A percentile compares a stretch with the other conserved stretches of the same genome.
Conservation (phyloP, 2,888 invertebrate species). For the Autographa gamma region DNA sequence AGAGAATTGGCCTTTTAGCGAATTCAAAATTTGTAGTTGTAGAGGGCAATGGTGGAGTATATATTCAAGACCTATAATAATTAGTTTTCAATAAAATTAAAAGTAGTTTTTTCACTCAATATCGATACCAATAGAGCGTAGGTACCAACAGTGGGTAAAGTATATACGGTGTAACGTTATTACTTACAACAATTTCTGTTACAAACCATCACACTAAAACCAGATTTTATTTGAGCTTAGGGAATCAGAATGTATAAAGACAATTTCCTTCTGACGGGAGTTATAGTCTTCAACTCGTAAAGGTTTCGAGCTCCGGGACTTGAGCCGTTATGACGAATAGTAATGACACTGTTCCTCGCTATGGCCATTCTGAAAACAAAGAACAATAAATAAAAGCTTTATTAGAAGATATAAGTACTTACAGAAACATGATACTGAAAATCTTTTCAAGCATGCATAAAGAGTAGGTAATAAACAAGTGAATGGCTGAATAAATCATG, state of each 20-base stretch:
- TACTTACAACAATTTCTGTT: background rate
- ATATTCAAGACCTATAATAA: background rate
- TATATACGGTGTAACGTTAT: background rate
- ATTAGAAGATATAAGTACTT: background rate
- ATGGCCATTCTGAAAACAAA: slow-evolving; percentile 1
- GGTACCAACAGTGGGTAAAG: too few relatives aligned
- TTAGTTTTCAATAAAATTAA: background rate
- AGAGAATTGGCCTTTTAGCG: background rate
- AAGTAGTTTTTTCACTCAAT: too few relatives aligned
- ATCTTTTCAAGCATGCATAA: too few relatives aligned
- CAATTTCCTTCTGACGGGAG: slow-evolving; percentile 16
- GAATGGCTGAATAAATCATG: too few relatives aligned
- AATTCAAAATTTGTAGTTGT: background rate
- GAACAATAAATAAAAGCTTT: background rate
- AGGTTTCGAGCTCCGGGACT: background rate
- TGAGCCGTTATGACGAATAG: background rate
- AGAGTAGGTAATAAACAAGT: too few relatives aligned
- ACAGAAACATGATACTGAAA: background rate
- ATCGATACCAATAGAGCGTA: too few relatives aligned
- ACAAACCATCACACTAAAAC: background rate
- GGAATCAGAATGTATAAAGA: slow-evolving; percentile 30
- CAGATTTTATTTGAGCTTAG: slow-evolving; percentile 27
- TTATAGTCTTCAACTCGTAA: slow-evolving; percentile 13
- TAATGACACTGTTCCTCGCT: background rate
- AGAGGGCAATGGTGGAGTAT: background rate